A percentile compares a stretch with the other conserved stretches of the same genome.
These are phyloP conservation scores for Poecilia wingei DNA, from an alignment of 2,797 vertebrate species.

Conservation along the genomic window DNA sequence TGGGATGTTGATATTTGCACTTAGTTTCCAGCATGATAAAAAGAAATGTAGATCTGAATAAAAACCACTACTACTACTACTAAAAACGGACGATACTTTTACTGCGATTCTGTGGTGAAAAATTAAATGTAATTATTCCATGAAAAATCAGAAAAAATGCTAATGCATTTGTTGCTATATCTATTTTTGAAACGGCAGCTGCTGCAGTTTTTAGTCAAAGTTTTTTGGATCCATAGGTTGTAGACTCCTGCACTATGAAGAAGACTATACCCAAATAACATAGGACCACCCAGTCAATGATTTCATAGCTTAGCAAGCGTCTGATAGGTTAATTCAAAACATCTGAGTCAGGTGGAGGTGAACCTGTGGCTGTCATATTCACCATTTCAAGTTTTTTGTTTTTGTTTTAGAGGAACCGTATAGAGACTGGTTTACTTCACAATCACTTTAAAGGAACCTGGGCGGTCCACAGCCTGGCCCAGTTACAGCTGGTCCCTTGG, in stretches of 20 bases:
- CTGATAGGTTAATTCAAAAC: not conserved
- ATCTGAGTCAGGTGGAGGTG: not conserved
- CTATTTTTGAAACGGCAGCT: not conserved
- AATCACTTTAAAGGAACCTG: not conserved
- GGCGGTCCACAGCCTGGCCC: not conserved
- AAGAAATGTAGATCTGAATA: not conserved
- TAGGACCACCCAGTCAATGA: not conserved
- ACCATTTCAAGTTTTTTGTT: not conserved
- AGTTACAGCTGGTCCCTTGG: not conserved
- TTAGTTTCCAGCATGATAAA: not conserved
- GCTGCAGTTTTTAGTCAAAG: too few species aligned
- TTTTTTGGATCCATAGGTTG: too few species aligned
- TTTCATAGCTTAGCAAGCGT: not conserved
- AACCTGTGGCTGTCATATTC: not conserved
- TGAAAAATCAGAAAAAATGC: not conserved
- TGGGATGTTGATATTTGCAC: not conserved
- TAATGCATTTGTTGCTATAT: not conserved
- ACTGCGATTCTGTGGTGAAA: not conserved
- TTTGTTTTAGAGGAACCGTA: not conserved
- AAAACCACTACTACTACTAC: too few species aligned
- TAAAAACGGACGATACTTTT: not conserved
- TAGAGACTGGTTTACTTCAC: not conserved
- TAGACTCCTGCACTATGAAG: too few species aligned
- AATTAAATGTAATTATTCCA: not conserved
- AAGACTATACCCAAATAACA: not conserved